These are phyloP conservation scores for Chionomys nivalis DNA, from an alignment of 2,113 vertebrate species.

Conservation along the genomic window DNA sequence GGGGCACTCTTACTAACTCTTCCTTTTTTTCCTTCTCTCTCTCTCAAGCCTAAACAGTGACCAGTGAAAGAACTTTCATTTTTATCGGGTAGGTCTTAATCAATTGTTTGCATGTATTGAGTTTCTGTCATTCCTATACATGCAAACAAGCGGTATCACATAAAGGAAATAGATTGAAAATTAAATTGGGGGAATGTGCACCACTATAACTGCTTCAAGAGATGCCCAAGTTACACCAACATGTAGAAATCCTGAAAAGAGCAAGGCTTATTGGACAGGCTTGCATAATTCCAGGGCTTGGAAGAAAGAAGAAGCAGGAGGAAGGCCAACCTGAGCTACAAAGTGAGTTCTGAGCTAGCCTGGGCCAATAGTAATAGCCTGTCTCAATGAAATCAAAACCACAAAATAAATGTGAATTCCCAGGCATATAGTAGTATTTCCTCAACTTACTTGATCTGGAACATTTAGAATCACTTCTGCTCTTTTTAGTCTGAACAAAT, in stretches of 20 bases:
- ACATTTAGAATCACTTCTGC: not conserved
- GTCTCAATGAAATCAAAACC: not conserved
- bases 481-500: not conserved
- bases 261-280: not conserved
- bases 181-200: not conserved
- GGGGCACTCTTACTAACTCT: not conserved
- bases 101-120: not conserved
- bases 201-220: not conserved
- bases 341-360: not conserved
- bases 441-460: not conserved
- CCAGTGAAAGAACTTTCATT: not conserved
- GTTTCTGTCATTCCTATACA: not conserved
- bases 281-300: not conserved
- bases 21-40: not conserved
- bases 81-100: not conserved
- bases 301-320: not conserved
- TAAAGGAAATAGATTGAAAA: not conserved
- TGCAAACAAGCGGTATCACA: not conserved
- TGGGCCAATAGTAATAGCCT: not conserved
- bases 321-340: not conserved
- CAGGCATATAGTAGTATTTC: not conserved
- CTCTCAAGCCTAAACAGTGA: not conserved
- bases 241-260: not conserved
- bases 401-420: not conserved
- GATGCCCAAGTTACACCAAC: not conserved